These are phyloP conservation scores for Cecropterus lyciades DNA, from an alignment of 1,140 invertebrate genomes.

Conservation along the genomic window DNA sequence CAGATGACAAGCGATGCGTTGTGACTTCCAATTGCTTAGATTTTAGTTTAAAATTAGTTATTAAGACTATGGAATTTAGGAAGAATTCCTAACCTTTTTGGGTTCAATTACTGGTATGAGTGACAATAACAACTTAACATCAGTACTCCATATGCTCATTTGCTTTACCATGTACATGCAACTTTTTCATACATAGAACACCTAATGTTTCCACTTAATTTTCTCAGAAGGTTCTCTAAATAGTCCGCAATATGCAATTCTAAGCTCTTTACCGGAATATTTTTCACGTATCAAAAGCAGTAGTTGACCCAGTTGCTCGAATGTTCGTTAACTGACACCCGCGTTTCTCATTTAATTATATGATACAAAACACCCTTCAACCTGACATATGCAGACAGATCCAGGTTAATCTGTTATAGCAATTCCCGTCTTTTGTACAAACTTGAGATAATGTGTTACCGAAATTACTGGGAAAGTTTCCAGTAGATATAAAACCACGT, in stretches of 20 bases:
- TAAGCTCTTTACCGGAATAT: conserved; percentile 1
- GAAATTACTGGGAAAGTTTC: too few relatives aligned
- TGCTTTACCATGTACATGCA: too few relatives aligned
- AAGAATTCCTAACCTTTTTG: too few relatives aligned
- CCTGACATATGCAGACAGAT: neutral
- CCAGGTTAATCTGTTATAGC: neutral
- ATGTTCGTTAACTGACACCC: neutral
- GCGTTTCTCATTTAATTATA: neutral
- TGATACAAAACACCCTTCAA: neutral
- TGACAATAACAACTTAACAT: too few relatives aligned
- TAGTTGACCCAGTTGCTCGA: conserved; percentile 1
- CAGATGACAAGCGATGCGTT: too few relatives aligned
- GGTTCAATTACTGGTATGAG: too few relatives aligned
- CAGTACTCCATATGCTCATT: too few relatives aligned
- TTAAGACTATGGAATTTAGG: too few relatives aligned
- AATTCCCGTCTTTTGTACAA: neutral
- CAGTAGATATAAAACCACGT: too few relatives aligned
- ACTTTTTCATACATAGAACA: neutral
- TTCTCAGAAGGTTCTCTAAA: neutral
- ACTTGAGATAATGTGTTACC: neutral
- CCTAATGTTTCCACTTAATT: too few relatives aligned
- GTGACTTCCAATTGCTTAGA: too few relatives aligned
- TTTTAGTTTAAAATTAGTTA: too few relatives aligned
- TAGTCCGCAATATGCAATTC: neutral
- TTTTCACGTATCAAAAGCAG: neutral